A percentile compares a stretch with the other conserved stretches of the same genome.
Conservation (phyloP, 2,888 invertebrate species). For the Tenthredo notha region DNA sequence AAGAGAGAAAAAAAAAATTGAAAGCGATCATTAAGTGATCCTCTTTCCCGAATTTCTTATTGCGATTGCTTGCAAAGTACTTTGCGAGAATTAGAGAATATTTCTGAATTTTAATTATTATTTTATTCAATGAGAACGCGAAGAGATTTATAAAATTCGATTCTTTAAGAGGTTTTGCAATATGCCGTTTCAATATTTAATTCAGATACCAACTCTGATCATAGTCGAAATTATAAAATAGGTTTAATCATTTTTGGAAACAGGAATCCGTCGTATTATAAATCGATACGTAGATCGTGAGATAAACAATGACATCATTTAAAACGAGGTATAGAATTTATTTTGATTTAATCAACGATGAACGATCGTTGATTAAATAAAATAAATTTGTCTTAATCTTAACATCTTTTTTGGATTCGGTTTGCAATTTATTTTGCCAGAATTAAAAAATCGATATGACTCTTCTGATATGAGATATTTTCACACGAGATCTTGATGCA, state of each 20-base stretch:
- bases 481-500: background rate
- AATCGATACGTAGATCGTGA: background rate
- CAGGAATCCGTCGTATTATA: background rate
- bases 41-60: background rate
- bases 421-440: background rate
- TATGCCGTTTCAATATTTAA: background rate
- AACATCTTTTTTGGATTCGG: background rate
- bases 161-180: background rate
- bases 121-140: background rate
- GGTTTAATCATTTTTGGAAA: background rate
- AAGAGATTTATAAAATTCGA: background rate
- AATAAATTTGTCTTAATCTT: background rate
- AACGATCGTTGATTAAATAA: background rate
- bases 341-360: background rate
- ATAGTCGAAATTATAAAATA: background rate
- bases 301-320: background rate
- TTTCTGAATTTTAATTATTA: background rate
- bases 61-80: background rate
- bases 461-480: background rate
- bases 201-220: background rate
- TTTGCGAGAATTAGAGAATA: background rate
- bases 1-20: no score
- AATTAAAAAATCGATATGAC: background rate
- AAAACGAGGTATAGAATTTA: background rate
- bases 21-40: no score